Conservation (phyloP, 37 sponge, comb jelly and placozoan species). For the Chondrilla cf. caribensis region DNA sequence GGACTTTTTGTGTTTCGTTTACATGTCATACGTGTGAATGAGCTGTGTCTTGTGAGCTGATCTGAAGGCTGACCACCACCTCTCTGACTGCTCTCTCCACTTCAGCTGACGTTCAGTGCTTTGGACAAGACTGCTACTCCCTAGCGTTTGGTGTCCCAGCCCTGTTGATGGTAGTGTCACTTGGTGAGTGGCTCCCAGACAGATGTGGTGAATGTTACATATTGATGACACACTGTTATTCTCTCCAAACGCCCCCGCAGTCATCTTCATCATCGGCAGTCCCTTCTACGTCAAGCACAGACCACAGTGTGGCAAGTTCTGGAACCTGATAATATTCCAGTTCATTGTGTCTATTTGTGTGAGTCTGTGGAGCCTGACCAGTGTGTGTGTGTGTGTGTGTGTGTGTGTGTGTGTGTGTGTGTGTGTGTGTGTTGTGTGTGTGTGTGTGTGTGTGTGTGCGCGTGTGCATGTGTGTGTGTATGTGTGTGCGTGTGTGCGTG, state of each 20-base stretch:
- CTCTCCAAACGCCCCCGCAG: background rate
- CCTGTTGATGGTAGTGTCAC: slow-evolving; percentile 81
- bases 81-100: background rate
- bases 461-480: too few relatives aligned
- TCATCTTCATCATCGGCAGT: slow-evolving; percentile 12
- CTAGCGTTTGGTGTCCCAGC: slow-evolving; percentile 96
- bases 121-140: slow-evolving; percentile 80
- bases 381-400: too few relatives aligned
- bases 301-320: slow-evolving; percentile 7
- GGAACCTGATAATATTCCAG: slow-evolving; percentile 5
- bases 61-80: background rate
- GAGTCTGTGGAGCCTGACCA: background rate
- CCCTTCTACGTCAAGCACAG: slow-evolving; percentile 20
- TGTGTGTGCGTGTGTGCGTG: too few relatives aligned
- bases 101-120: slow-evolving; percentile 74
- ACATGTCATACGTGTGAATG: too few relatives aligned
- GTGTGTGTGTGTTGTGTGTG: too few relatives aligned
- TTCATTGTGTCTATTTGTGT: background rate
- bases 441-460: too few relatives aligned
- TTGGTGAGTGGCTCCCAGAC: slow-evolving; percentile 27
- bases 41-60: too few relatives aligned
- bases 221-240: too few relatives aligned
- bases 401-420: too few relatives aligned
- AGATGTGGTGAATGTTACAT: background rate
- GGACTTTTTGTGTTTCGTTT: too few relatives aligned